Base-by-base conservation (phyloP, 2,797 vertebrate species). In the Anabas testudineus region DNA sequence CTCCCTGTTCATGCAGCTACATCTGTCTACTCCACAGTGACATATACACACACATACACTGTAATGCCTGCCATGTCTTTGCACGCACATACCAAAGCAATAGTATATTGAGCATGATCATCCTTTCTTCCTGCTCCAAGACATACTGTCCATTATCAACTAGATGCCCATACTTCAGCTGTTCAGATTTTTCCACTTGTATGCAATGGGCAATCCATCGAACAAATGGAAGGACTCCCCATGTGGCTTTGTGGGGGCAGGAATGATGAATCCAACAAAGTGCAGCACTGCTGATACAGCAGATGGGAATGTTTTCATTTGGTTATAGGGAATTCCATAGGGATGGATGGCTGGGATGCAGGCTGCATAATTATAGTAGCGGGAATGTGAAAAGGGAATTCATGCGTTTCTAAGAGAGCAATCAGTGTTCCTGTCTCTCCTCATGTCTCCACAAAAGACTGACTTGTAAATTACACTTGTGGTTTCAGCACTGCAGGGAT, bases 281-380 rank as follows among this genome's bases (percentile, higher is more conserved):
- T 75, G 79, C 37, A 57, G 77, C 77, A 75, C 70, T 83, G 90
- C 90, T 91, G 87, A 91, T 81, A 78, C 2, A 21, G 87, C 88
- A 90, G 85, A 89, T 83, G 85, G 88, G 82, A 90, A 91, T 87
- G 87, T 85, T 90, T 90, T 90, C 80, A 82, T 88, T 89, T 76
- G 85, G 83, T 84, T 86, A 65, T 66, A 68, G 71, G 71, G 78
- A 83, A 88, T 87, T 89, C 82, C 69, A 39, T 64, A 19, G 82
- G 86, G 76, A 85, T 86, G 63, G 37, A 74, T 77, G 56, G 67
- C 57, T 10, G 58, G 52, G 76, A 81, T 51, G 75, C 51, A 61
- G 79, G 63, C 60, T 58, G 82, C 75, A 77, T 71, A 79, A 84
- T 73, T 67, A 51, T 65, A 30, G 54, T 61, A 71, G 4, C 19